Base-by-base conservation (phyloP, 2,888 invertebrate genomes). In the Uloborus plumipes region DNA sequence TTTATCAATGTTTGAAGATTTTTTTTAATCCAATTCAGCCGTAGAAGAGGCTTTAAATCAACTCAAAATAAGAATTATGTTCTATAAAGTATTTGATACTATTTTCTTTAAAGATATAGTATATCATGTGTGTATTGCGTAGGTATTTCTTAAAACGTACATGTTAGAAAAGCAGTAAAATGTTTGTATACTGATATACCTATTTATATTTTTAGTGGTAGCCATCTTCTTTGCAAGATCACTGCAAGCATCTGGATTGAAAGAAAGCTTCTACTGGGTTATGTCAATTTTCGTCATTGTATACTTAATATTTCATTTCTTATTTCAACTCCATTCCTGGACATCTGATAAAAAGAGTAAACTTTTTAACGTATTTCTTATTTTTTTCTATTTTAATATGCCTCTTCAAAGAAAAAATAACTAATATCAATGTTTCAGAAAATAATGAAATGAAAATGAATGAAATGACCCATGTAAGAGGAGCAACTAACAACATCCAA, bases 151-250 rank as follows among this genome's bases (percentile, higher is more conserved):
- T n/a, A n/a, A n/a, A n/a, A 9, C 9, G 9, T 39, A 1, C 11
- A 11, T 11, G 9, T 11, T 9, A 39, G 1, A 39, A 39, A 39
- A 7, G 39, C 39, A 39, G 1, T 9, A 39, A 39, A 39, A 39
- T 7, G 9, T 39, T 9, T 39, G 39, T 11, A 11, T 39, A 39
- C 11, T 39, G 39, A 39, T 7, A 39, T 16, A 26, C 26, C 26
- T 72, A n/a, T n/a, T 53, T 53, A 58, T 51, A 55, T 47, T 58
- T 92, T 14, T 91, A 97, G 97, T 98, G 89, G 93, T 96, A 16
- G 94, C 96, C 70, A 94, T 98, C 87, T 98, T 98, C 92, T 94
- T 97, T 88, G 95, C 98, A 58, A 94, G 95, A 31, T 93, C 93
- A 87, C 91, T 98, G 85, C 92, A 92, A 86, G 95, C 96, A 89